Conservation (phyloP, 2,113 vertebrate genomes). For the Nothocercus julius region DNA sequence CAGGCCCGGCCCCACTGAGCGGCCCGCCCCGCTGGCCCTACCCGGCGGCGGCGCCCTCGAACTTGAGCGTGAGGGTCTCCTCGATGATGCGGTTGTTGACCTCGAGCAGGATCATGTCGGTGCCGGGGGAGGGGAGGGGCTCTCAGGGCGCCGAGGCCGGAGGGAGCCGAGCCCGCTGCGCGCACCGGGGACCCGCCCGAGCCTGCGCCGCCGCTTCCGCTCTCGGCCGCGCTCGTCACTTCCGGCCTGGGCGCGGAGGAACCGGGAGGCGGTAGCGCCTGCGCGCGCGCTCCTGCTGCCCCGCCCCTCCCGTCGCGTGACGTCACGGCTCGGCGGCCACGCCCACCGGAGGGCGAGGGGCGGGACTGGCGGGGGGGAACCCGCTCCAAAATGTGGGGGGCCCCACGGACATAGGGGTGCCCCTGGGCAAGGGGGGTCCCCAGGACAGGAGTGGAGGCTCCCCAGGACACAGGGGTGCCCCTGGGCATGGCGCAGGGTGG, state of each 20-base stretch:
- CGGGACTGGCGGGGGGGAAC: background rate
- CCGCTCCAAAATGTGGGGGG: background rate
- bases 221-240: conserved; percentile 39
- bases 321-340: rapidly evolving
- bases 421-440: too few relatives aligned
- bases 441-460: too few relatives aligned
- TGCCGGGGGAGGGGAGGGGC: conserved; percentile 50
- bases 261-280: background rate
- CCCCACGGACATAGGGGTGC: background rate
- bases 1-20: too few relatives aligned
- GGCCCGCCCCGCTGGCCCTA: conserved; percentile 67
- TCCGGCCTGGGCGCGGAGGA: background rate
- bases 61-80: conserved; percentile 93
- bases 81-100: conserved; percentile 98
- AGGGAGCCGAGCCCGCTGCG: conserved; percentile 62
- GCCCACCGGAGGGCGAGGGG: background rate
- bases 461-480: too few relatives aligned
- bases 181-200: conserved; percentile 72
- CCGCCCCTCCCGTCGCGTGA: rapidly evolving
- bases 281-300: background rate
- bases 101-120: conserved; percentile 96
- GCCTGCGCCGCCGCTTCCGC: conserved; percentile 62
- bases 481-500: too few relatives aligned
- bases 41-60: conserved; percentile 94
- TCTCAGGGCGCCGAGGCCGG: conserved; percentile 60